Evolutionary conservation across 2,113 vertebrate genomes (phyloP).

Genomic region (Rhipidura dahli): DNA sequence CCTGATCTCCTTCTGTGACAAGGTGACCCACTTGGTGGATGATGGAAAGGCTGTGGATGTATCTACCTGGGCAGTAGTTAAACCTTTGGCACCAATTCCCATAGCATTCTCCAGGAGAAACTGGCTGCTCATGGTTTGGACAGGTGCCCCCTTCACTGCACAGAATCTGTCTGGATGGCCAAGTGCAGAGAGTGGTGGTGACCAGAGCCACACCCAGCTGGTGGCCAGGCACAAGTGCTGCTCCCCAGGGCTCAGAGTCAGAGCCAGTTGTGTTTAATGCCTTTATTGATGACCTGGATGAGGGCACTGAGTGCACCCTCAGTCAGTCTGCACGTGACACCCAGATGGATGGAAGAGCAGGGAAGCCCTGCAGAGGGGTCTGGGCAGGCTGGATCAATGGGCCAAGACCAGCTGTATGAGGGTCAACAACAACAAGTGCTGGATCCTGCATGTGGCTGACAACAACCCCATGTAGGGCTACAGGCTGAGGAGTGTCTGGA

Average conservation of each 20-base stretch:
- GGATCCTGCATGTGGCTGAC: background rate
- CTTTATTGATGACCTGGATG: background rate
- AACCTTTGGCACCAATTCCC: background rate
- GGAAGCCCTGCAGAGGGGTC: background rate
- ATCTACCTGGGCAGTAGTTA: background rate
- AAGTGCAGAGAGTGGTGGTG: background rate
- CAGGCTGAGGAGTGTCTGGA: background rate
- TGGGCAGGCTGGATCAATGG: background rate
- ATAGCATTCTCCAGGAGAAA: background rate
- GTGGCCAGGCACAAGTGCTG: background rate
- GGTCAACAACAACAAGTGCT: background rate
- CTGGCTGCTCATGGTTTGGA: background rate
- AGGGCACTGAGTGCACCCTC: background rate
- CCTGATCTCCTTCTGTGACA: background rate
- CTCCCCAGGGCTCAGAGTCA: background rate
- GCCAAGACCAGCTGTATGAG: rapidly evolving
- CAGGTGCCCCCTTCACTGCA: rapidly evolving
- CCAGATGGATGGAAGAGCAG: background rate
- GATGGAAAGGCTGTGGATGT: background rate
- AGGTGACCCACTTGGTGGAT: background rate
- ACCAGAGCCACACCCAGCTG: background rate
- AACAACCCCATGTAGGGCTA: background rate
- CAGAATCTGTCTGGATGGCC: background rate
- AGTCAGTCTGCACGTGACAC: background rate
- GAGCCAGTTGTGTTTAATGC: background rate